Evolutionary conservation across 2,888 invertebrate species (phyloP), one percentile per base, ranked within the genome.

Genomic region (Cheilosia impressa): DNA sequence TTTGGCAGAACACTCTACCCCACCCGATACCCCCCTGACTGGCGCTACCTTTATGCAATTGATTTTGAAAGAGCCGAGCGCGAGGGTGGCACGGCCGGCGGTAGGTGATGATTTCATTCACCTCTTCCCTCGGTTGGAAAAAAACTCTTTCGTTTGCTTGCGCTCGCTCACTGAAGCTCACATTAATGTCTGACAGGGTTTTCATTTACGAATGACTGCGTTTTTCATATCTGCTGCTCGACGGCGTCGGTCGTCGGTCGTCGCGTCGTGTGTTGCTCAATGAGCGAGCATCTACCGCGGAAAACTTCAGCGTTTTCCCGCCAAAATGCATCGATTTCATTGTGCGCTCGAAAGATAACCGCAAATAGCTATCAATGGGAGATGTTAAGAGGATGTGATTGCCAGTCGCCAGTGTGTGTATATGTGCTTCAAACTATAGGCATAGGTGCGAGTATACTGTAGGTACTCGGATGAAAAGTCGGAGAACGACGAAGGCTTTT

Each of bases 311-410:
- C 55, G 63, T 79, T 83, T 83, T 83, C 79, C 83, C 83, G 79
- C 83, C 83, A 79, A 83, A 83, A 83, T 79, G 73, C 79, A 68
- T 83, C 83, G 83, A 73, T 78, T 79, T 83, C 53, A 83, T 83
- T 68, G 79, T 73, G 73, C 83, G 73, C 83, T 73, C 45, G 68
- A 68, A 73, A 83, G 83, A 83, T 83, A 83, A 83, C 83, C 83
- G 73, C 83, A 83, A 83, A 83, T 83, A 79, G 78, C 83, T 79
- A 83, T 78, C 79, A 79, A 83, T 83, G 57, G 79, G 62, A 71
- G 79, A 83, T 79, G 79, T 68, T 83, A 79, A 83, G 83, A 83
- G 83, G 79, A 83, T 79, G 79, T 83, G 83, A 83, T 83, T 79
- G 83, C 73, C 63, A 73, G 24, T 22, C 10, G 6, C n/a, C 50